These are phyloP conservation scores for Malacoraja senta DNA, from an alignment of 2,797 vertebrate species.

Conservation along the genomic window DNA sequence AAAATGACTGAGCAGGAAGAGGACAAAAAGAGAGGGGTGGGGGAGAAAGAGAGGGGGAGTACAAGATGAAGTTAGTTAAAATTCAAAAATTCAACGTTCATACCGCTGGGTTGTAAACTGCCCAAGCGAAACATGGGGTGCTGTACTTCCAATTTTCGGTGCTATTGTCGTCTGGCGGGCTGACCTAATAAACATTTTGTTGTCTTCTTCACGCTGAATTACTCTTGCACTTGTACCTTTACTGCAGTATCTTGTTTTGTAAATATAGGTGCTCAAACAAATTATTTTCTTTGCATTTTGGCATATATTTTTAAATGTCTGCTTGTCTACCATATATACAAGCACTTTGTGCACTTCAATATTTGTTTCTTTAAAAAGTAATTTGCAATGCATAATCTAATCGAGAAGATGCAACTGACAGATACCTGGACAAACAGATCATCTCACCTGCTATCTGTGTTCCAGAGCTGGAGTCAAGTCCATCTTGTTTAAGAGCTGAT, in stretches of 20 bases:
- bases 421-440: background rate
- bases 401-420: no score
- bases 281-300: background rate
- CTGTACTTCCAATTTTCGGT: no score
- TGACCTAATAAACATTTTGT: no score
- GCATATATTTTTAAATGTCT: no score
- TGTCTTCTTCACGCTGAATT: background rate
- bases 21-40: no score
- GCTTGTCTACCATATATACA: background rate
- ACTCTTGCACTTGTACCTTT: background rate
- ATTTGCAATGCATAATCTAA: background rate
- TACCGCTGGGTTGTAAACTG: no score
- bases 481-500: slow-evolving; percentile 58
- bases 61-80: no score
- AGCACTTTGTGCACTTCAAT: background rate
- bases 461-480: slow-evolving; percentile 58
- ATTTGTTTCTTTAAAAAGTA: background rate
- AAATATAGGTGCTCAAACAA: background rate
- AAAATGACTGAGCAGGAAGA: no score
- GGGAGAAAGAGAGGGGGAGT: no score
- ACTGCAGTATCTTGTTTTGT: background rate
- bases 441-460: slow-evolving; percentile 65
- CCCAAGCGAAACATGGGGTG: no score
- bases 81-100: no score
- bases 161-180: no score